A percentile compares a stretch with the other conserved stretches of the same genome.
These are phyloP conservation scores for Sinocyclocheilus grahami DNA, from an alignment of 2,113 vertebrate genomes.

Conservation along the genomic window DNA sequence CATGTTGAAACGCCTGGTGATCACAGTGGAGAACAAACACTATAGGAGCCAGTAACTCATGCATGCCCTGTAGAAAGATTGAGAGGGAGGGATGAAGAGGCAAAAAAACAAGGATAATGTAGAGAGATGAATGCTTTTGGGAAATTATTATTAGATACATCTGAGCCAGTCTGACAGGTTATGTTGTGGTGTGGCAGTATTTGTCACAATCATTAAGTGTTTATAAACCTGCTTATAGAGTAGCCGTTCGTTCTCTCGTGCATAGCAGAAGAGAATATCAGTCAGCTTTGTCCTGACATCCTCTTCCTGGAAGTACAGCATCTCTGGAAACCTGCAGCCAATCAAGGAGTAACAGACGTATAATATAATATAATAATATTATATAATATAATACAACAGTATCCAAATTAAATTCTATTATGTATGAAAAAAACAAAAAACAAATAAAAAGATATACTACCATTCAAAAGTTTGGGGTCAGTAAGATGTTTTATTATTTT, in stretches of 20 bases:
- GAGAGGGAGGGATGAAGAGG: neutral
- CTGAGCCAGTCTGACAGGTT: neutral
- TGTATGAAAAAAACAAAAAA: neutral
- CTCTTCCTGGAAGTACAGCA: constrained; percentile 95
- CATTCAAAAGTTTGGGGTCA: neutral
- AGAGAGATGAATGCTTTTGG: constrained; percentile 23
- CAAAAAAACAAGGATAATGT: constrained; percentile 57
- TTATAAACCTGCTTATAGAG: constrained; percentile 94
- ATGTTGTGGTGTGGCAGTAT: neutral
- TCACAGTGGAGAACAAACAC: constrained; percentile 96
- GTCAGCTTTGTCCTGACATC: constrained; percentile 95
- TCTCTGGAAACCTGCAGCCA: constrained; percentile 89
- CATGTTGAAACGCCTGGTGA: constrained; percentile 96
- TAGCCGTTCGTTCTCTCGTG: constrained; percentile 96
- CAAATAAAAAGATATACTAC: neutral
- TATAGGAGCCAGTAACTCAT: constrained; percentile 94
- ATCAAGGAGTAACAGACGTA: neutral
- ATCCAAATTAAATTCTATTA: neutral
- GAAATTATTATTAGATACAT: constrained; percentile 1
- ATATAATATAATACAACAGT: too few species aligned
- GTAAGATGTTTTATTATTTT: neutral
- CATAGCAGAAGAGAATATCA: constrained; percentile 98
- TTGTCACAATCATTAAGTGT: neutral
- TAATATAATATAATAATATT: neutral
- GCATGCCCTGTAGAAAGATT: constrained; percentile 89